These are phyloP conservation scores for Mayetiola destructor DNA, from an alignment of 2,888 invertebrate genomes.

Conservation along the genomic window DNA sequence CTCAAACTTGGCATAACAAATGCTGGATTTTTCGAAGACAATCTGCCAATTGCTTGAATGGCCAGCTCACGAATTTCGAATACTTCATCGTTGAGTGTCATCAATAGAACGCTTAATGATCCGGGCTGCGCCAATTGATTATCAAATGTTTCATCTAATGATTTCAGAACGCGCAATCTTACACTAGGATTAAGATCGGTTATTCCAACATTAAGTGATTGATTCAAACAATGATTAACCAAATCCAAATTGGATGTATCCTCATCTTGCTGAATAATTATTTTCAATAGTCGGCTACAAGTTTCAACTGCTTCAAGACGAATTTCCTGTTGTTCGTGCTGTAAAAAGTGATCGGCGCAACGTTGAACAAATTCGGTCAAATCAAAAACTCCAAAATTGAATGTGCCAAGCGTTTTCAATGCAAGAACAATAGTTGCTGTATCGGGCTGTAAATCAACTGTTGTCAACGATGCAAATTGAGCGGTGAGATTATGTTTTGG, in stretches of 20 bases:
- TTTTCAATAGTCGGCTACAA: slow-evolving; percentile 73
- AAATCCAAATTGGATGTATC: slow-evolving; percentile 70
- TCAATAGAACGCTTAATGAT: slow-evolving; percentile 80
- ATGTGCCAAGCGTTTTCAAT: slow-evolving; percentile 76
- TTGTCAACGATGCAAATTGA: slow-evolving; percentile 30
- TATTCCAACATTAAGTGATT: slow-evolving; percentile 81
- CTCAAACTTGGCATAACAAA: slow-evolving; percentile 95
- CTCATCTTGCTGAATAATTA: slow-evolving; percentile 48
- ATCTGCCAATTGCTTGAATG: slow-evolving; percentile 80
- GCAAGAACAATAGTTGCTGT: slow-evolving; percentile 79
- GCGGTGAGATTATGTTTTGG: slow-evolving; percentile 43
- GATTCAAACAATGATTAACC: slow-evolving; percentile 80
- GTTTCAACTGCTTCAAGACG: slow-evolving; percentile 89
- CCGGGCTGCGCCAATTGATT: slow-evolving; percentile 92
- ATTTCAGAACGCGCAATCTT: slow-evolving; percentile 80
- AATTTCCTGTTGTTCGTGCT: slow-evolving; percentile 81
- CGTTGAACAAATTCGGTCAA: slow-evolving; percentile 82
- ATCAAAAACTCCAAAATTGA: slow-evolving; percentile 84
- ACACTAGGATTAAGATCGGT: slow-evolving; percentile 94
- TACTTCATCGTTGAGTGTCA: slow-evolving; percentile 92
- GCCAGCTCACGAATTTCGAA: slow-evolving; percentile 91
- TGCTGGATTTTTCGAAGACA: slow-evolving; percentile 91
- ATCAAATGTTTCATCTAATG: slow-evolving; percentile 83
- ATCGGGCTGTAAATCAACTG: slow-evolving; percentile 46
- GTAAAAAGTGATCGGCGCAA: slow-evolving; percentile 82